Conservation (phyloP, 2,113 vertebrate genomes). For the Hystrix brachyura region DNA sequence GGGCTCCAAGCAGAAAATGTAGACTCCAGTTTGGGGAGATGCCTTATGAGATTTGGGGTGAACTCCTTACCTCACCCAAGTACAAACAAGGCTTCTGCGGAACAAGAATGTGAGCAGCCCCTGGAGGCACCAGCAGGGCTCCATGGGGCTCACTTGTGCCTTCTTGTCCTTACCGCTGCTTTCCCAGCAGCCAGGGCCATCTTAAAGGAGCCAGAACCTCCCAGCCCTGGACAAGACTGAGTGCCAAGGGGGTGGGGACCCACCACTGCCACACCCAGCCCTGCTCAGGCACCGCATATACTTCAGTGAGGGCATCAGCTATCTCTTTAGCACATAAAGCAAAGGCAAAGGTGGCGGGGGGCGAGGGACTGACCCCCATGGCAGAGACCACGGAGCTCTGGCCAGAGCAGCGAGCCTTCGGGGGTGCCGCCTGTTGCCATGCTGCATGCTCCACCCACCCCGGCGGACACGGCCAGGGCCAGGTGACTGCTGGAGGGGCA, state of each 20-base stretch:
- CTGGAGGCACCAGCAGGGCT: neutral
- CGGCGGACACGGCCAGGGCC: neutral
- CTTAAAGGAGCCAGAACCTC: neutral
- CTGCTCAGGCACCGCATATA: neutral
- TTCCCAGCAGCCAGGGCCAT: neutral
- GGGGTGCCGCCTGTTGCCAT: neutral
- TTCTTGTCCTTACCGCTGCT: neutral
- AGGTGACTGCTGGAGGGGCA: neutral
- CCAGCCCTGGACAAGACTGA: neutral
- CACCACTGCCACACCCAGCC: neutral
- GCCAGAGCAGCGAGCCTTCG: neutral
- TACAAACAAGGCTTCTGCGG: neutral
- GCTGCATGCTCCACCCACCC: neutral
- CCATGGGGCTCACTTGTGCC: neutral
- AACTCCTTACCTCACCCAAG: neutral
- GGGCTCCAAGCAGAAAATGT: neutral
- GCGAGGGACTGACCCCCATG: neutral
- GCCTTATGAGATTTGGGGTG: neutral
- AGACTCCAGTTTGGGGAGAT: neutral
- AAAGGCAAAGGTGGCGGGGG: neutral
- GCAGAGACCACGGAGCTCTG: neutral
- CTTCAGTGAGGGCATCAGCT: neutral
- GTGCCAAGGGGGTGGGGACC: neutral
- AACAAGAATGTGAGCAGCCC: neutral
- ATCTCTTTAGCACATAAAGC: neutral